These are phyloP conservation scores for Melanchra persicariae DNA, from an alignment of 2,888 invertebrate species.

Conservation along the genomic window DNA sequence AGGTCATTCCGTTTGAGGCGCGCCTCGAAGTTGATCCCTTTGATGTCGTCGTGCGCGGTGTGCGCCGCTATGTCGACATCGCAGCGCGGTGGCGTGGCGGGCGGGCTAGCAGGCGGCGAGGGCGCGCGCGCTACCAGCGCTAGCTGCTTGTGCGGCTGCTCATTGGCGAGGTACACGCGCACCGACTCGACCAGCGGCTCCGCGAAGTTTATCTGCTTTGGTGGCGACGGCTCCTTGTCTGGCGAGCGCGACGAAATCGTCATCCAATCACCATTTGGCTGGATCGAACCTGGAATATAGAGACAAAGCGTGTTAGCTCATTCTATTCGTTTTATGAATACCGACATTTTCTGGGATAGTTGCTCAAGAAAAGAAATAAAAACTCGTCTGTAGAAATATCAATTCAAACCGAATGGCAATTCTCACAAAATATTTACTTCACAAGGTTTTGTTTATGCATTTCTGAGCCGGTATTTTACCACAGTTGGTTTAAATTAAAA, in stretches of 20 bases:
- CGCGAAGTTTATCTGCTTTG: slow-evolving; percentile 83
- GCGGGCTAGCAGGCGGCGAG: slow-evolving; percentile 63
- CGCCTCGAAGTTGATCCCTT: slow-evolving; percentile 87
- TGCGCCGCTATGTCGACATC: slow-evolving; percentile 86
- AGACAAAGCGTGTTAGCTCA: slow-evolving; percentile 53
- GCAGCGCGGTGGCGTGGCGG: slow-evolving; percentile 73
- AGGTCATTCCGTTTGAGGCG: slow-evolving; percentile 88
- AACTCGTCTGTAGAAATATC: background rate
- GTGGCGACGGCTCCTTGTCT: slow-evolving; percentile 84
- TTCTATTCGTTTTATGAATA: background rate
- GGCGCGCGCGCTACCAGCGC: slow-evolving; percentile 74
- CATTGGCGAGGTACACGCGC: slow-evolving; percentile 86
- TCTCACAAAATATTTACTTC: slow-evolving; percentile 1
- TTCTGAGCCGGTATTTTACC: slow-evolving; percentile 6
- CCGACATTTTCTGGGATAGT: background rate
- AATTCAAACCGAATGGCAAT: background rate
- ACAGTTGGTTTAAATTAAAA: slow-evolving; percentile 8
- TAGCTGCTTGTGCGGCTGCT: slow-evolving; percentile 83
- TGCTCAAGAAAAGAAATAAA: background rate
- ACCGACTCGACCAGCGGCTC: slow-evolving; percentile 89
- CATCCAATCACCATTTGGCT: slow-evolving; percentile 90
- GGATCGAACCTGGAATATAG: slow-evolving; percentile 86
- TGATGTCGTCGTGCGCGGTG: slow-evolving; percentile 86
- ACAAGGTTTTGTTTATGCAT: background rate
- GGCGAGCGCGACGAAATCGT: slow-evolving; percentile 87